Evolutionary conservation across 23 tunicate species (phyloP).

Genomic region (Halocynthia aurantium): DNA sequence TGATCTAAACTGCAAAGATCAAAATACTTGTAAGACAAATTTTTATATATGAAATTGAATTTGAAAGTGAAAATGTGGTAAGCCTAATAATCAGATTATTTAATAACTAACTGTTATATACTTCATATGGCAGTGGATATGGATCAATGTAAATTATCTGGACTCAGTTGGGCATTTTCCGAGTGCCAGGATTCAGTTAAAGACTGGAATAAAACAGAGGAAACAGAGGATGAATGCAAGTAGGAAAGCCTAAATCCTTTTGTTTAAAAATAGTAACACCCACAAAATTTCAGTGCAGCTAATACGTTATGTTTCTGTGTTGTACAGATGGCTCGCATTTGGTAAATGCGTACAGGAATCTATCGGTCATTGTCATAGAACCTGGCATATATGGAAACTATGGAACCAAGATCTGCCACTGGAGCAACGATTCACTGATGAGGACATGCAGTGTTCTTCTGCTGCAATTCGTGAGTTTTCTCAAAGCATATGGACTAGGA

Average conservation of each 20-base stretch:
- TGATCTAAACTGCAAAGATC: constrained; percentile 27
- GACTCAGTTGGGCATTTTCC: constrained; percentile 2
- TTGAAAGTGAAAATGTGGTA: neutral
- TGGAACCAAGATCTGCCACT: constrained; percentile 48
- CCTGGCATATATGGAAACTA: constrained; percentile 48
- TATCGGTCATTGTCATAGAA: constrained; percentile 52
- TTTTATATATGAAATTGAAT: neutral
- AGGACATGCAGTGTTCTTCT: constrained; percentile 16
- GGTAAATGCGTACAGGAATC: constrained; percentile 34
- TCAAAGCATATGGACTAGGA: too few species aligned
- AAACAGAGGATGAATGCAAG: constrained; percentile 8
- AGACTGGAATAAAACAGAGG: neutral
- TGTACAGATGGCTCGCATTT: constrained; percentile 52
- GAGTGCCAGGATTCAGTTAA: constrained; percentile 1
- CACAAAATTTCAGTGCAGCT: constrained; percentile 9
- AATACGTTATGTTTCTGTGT: neutral
- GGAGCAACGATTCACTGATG: constrained; percentile 7
- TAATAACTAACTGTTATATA: neutral
- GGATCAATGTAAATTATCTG: constrained; percentile 14
- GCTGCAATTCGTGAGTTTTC: neutral
- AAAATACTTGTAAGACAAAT: constrained; percentile 17
- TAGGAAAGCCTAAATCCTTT: neutral
- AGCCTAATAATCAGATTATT: neutral
- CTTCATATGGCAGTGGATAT: constrained; percentile 17
- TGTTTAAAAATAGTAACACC: too few species aligned